Evolutionary conservation across 2,888 invertebrate genomes (phyloP).

Genomic region (Sepiola atlantica): DNA sequence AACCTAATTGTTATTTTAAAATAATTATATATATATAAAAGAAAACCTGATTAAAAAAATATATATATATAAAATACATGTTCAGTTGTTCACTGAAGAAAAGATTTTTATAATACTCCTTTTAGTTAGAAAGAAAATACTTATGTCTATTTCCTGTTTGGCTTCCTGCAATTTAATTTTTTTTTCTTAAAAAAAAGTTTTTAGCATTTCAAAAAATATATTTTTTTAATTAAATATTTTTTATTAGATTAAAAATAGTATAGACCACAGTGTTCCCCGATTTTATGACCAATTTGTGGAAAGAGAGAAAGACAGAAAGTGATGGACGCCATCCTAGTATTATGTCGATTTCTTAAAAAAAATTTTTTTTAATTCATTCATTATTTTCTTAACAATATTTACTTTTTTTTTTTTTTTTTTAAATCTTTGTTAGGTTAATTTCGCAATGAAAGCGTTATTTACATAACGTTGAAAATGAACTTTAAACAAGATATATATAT

Average conservation of each 20-base stretch:
- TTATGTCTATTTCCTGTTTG: not conserved
- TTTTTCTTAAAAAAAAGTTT: not conserved
- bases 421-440: no score
- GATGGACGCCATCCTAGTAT: not conserved
- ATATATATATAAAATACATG: not conserved
- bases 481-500: no score
- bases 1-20: not conserved
- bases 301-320: not conserved
- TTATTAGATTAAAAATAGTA: not conserved
- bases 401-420: no score
- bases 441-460: no score
- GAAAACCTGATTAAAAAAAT: not conserved
- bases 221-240: not conserved
- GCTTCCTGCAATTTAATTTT: not conserved
- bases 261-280: not conserved
- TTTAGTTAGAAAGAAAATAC: not conserved
- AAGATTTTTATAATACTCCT: not conserved
- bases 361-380: no score
- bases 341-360: no score
- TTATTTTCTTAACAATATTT: no score
- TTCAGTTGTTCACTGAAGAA: not conserved
- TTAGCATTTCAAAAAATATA: no score
- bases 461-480: no score
- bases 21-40: not conserved
- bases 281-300: slow-evolving; percentile 19